phyloP scores from a whole-genome alignment of 1,140 invertebrate species.

The Apis florea region DNA sequence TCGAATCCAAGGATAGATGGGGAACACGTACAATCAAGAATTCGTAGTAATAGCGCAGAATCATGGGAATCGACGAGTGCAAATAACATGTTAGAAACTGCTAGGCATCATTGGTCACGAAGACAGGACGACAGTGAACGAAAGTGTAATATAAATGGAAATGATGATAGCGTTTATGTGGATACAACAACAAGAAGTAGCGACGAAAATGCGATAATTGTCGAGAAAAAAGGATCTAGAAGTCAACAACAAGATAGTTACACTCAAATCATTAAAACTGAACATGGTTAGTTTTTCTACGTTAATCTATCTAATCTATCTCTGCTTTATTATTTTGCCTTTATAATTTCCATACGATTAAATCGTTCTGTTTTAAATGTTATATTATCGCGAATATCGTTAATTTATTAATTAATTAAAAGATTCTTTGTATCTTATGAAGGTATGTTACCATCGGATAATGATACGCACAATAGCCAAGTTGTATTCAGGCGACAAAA shows the following conservation, averaged over 20 bases:
- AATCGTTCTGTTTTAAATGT: not conserved
- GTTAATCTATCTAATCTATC: no score
- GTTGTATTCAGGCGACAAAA: constrained; percentile 83
- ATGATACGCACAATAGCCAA: constrained; percentile 73
- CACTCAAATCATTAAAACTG: constrained; percentile 1
- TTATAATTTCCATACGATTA: not conserved
- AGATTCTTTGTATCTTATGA: not conserved
- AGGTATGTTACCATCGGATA: constrained; percentile 7
- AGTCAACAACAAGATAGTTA: constrained; percentile 42
- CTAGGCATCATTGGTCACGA: constrained; percentile 74
- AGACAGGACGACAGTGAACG: constrained; percentile 64
- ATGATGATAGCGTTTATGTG: constrained; percentile 65
- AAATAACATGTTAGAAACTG: constrained; percentile 49
- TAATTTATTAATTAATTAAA: no score
- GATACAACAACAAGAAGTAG: not conserved
- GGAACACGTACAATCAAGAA: constrained; percentile 82
- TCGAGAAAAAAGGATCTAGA: constrained; percentile 19
- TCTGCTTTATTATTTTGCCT: not conserved
- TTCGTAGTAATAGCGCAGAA: constrained; percentile 83
- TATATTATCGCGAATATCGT: no score
- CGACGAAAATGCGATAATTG: not conserved
- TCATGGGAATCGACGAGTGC: constrained; percentile 79
- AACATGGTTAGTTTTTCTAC: constrained; percentile 37
- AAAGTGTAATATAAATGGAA: constrained; percentile 66
- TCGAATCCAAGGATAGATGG: constrained; percentile 70